These are phyloP conservation scores for Rhamphomyia laevipes DNA, from an alignment of 2,888 invertebrate species.

Conservation along the genomic window DNA sequence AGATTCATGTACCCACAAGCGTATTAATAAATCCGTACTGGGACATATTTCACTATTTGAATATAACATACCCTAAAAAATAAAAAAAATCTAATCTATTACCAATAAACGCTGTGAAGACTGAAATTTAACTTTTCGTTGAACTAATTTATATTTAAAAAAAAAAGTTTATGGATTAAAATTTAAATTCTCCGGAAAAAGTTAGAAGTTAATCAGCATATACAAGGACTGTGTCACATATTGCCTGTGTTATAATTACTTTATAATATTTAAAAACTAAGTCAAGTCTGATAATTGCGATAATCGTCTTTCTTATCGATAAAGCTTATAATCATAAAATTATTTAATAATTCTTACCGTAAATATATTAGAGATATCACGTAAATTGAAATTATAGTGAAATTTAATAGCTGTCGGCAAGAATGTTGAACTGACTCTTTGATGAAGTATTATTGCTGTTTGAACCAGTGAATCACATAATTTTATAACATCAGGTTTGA, in stretches of 20 bases:
- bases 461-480: conserved; percentile 50
- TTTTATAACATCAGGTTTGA: conserved; percentile 46
- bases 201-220: too few relatives aligned
- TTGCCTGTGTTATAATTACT: too few relatives aligned
- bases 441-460: conserved; percentile 65
- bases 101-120: too few relatives aligned
- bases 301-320: too few relatives aligned
- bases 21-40: conserved; percentile 55
- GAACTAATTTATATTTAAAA: too few relatives aligned
- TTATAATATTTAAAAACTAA: too few relatives aligned
- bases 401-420: conserved; percentile 90
- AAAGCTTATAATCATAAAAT: too few relatives aligned
- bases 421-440: conserved; percentile 61
- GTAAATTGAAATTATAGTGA: conserved; percentile 85
- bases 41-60: conserved; percentile 65
- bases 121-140: neutral
- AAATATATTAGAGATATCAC: conserved; percentile 88
- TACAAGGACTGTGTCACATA: too few relatives aligned
- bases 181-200: too few relatives aligned
- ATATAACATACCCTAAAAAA: conserved; percentile 67
- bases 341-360: conserved; percentile 48
- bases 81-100: too few relatives aligned
- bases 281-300: too few relatives aligned
- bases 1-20: conserved; percentile 85
- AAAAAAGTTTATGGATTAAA: too few relatives aligned